These are phyloP conservation scores for Opisthograptis luteolata DNA, from an alignment of 2,888 invertebrate genomes.

Conservation along the genomic window DNA sequence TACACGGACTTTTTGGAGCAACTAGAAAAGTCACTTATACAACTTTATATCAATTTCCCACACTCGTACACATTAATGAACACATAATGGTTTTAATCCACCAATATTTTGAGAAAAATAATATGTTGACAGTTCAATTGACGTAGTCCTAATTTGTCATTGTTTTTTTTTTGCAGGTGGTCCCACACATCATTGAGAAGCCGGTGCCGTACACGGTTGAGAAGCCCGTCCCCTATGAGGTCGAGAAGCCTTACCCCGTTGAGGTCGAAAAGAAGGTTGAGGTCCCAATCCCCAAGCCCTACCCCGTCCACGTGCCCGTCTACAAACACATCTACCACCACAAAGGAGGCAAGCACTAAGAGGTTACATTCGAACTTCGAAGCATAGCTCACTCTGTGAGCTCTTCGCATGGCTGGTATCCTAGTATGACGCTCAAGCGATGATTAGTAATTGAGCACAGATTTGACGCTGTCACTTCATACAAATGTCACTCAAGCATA, in stretches of 20 bases:
- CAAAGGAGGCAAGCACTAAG: constrained; percentile 81
- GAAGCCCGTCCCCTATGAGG: constrained; percentile 88
- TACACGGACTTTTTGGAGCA: no score
- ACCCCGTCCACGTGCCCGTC: constrained; percentile 89
- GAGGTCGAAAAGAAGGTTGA: constrained; percentile 90
- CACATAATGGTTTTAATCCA: no score
- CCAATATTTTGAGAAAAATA: no score
- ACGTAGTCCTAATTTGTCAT: constrained; percentile 19
- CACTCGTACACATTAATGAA: no score
- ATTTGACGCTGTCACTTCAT: no score
- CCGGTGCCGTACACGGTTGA: constrained; percentile 90
- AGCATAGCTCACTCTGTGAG: constrained; percentile 56
- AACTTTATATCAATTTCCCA: no score
- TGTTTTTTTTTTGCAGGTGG: constrained; percentile 69
- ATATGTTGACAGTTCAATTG: no score
- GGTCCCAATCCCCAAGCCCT: constrained; percentile 88
- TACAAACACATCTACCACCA: constrained; percentile 90
- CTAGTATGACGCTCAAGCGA: no score
- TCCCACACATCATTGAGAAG: constrained; percentile 89
- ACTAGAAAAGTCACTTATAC: no score
- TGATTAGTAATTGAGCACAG: no score
- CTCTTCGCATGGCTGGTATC: constrained; percentile 40
- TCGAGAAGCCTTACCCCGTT: constrained; percentile 90
- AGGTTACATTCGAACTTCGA: constrained; percentile 22
- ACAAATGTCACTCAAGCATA: no score